Evolutionary conservation across 2,888 invertebrate genomes (phyloP).

Genomic region (Amblyjoppa fuscipennis): DNA sequence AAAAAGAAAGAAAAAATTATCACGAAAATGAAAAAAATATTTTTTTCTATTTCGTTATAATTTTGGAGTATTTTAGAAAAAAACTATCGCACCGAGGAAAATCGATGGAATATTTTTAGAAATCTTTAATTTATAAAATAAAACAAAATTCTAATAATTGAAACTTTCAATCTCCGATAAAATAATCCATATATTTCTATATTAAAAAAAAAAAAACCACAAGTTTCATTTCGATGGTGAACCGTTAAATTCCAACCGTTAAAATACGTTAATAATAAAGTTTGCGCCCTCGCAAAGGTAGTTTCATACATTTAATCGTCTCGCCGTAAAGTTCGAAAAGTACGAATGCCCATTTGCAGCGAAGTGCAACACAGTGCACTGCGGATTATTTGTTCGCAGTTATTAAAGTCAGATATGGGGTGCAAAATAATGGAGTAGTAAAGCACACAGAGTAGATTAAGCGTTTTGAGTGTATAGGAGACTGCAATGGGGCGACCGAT

Average conservation of each 20-base stretch:
- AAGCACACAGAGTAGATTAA: conserved; percentile 14
- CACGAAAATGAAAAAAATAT: too few relatives aligned
- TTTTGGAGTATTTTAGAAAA: too few relatives aligned
- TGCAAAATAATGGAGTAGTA: conserved; percentile 20
- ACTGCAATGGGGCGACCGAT: conserved; percentile 8
- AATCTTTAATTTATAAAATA: too few relatives aligned
- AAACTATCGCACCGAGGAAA: not conserved
- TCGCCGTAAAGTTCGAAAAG: not conserved
- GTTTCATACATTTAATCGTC: conserved; percentile 1
- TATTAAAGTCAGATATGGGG: conserved; percentile 1
- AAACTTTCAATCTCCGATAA: too few relatives aligned
- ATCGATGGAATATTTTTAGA: not conserved
- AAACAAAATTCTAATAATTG: too few relatives aligned
- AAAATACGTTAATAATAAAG: not conserved
- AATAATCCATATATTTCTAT: too few relatives aligned
- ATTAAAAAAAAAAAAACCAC: not conserved
- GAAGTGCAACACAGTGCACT: not conserved
- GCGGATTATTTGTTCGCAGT: conserved; percentile 11
- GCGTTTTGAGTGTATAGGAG: not conserved
- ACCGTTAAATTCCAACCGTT: not conserved
- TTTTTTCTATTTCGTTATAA: too few relatives aligned
- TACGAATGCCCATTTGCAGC: not conserved
- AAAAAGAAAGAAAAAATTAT: too few relatives aligned
- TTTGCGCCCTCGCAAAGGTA: not conserved
- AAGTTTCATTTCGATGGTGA: not conserved